These are phyloP conservation scores for Haliclystus octoradiatus DNA, from an alignment of 30 jellyfish, hydroid and myxozoan genomes.

Conservation along the genomic window DNA sequence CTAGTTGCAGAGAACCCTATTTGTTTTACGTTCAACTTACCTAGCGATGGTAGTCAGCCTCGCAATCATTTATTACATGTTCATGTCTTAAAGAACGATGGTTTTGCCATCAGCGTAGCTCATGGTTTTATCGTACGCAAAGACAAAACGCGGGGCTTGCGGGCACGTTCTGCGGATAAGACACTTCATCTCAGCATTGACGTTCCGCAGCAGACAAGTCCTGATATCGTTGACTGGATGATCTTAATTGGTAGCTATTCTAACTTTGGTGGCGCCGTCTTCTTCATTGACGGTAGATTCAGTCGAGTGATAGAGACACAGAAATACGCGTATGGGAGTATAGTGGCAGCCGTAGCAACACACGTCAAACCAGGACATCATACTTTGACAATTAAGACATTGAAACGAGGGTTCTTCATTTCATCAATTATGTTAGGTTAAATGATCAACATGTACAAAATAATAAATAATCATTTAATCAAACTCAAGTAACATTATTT, in stretches of 20 bases:
- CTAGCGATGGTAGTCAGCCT: conserved; percentile 82
- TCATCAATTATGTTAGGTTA: conserved; percentile 86
- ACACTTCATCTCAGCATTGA: conserved; percentile 54
- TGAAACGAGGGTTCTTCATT: conserved; percentile 65
- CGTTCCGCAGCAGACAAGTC: conserved; percentile 56
- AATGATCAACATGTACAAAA: too few species aligned
- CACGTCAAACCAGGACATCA: conserved; percentile 91
- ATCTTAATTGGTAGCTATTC: conserved; percentile 90
- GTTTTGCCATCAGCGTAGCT: conserved; percentile 81
- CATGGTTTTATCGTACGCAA: conserved; percentile 86
- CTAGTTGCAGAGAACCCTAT: conserved; percentile 60
- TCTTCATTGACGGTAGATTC: conserved; percentile 57
- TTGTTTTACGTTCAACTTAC: conserved; percentile 78
- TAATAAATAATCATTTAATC: too few species aligned
- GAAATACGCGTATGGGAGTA: conserved; percentile 91
- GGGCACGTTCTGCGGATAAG: conserved; percentile 56
- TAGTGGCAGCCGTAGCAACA: conserved; percentile 97
- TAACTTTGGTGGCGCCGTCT: conserved; percentile 92
- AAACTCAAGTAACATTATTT: too few species aligned
- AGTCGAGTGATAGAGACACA: conserved; percentile 93
- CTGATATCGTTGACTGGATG: conserved; percentile 72
- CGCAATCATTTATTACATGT: conserved; percentile 38
- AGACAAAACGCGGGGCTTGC: conserved; percentile 87
- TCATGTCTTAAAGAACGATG: conserved; percentile 74
- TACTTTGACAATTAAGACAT: conserved; percentile 53